Percentiles rank a stretch among this genome's conserved stretches.
Evolutionary conservation across 1,140 invertebrate species (phyloP).

Genomic region (Drosophila bifasciata): DNA sequence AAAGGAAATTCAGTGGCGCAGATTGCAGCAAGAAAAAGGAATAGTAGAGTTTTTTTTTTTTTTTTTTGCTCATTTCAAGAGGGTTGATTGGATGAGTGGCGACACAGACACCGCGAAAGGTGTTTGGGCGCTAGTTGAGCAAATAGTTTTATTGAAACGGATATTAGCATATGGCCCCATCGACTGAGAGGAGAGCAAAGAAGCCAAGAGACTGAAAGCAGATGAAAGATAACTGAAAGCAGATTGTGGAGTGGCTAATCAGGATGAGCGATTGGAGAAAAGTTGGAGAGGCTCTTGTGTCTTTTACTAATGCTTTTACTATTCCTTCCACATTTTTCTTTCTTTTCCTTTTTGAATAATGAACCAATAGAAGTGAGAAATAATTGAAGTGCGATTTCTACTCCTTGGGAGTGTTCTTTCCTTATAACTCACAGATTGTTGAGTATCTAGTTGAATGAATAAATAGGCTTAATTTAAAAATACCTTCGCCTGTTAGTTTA

Average conservation of each 20-base stretch:
- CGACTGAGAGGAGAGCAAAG: slow-evolving; percentile 1
- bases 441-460: no score
- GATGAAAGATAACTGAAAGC: slow-evolving; percentile 20
- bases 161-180: slow-evolving; percentile 53
- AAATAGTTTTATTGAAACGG: slow-evolving; percentile 56
- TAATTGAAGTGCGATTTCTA: no score
- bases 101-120: slow-evolving; percentile 29
- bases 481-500: no score
- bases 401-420: no score
- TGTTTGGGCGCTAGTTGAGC: slow-evolving; percentile 54
- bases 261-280: neutral
- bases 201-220: slow-evolving; percentile 12
- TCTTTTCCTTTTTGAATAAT: no score
- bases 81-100: slow-evolving; percentile 53
- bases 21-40: slow-evolving; percentile 32
- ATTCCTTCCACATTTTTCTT: neutral
- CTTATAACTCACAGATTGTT: no score
- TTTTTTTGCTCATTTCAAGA: slow-evolving; percentile 24
- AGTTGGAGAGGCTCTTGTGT: no score
- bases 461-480: no score
- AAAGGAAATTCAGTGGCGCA: slow-evolving; percentile 37
- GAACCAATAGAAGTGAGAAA: no score
- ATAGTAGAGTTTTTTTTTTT: neutral
- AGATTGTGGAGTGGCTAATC: slow-evolving; percentile 37
- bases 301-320: neutral